These are phyloP conservation scores for Salticus scenicus DNA, from an alignment of 2,888 invertebrate species.

Conservation along the genomic window DNA sequence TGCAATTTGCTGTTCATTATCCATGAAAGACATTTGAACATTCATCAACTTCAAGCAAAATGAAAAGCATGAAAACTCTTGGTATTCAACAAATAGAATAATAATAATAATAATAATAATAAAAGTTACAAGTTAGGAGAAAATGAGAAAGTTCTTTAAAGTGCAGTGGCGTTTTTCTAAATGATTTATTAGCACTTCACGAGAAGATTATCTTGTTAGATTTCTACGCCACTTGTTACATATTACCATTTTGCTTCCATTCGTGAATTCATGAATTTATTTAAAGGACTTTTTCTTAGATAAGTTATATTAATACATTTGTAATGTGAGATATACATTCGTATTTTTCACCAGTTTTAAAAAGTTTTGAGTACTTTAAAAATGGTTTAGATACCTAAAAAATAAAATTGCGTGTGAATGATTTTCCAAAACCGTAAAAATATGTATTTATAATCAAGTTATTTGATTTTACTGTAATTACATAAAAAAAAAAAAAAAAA, in stretches of 20 bases:
- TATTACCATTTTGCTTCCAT: neutral
- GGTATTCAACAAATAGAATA: constrained; percentile 9
- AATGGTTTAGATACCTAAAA: too few relatives aligned
- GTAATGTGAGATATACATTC: too few relatives aligned
- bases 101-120: neutral
- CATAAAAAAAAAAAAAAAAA: too few relatives aligned
- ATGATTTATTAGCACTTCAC: constrained; percentile 12
- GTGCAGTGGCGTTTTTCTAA: neutral
- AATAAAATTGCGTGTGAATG: too few relatives aligned
- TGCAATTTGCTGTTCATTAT: constrained; percentile 1
- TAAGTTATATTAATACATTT: too few relatives aligned
- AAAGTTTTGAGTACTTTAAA: too few relatives aligned
- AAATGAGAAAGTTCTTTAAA: constrained; percentile 5
- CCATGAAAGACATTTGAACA: constrained; percentile 9
- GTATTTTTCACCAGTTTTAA: too few relatives aligned
- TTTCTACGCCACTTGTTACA: neutral
- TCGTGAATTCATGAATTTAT: too few relatives aligned
- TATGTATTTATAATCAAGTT: too few relatives aligned
- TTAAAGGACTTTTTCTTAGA: too few relatives aligned
- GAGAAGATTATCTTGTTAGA: neutral
- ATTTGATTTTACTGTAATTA: too few relatives aligned
- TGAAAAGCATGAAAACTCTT: neutral
- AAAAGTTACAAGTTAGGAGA: neutral
- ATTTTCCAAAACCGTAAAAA: too few relatives aligned
- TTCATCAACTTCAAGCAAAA: neutral